Conservation (phyloP, 2,888 invertebrate species). For the Archips crataeganus region DNA sequence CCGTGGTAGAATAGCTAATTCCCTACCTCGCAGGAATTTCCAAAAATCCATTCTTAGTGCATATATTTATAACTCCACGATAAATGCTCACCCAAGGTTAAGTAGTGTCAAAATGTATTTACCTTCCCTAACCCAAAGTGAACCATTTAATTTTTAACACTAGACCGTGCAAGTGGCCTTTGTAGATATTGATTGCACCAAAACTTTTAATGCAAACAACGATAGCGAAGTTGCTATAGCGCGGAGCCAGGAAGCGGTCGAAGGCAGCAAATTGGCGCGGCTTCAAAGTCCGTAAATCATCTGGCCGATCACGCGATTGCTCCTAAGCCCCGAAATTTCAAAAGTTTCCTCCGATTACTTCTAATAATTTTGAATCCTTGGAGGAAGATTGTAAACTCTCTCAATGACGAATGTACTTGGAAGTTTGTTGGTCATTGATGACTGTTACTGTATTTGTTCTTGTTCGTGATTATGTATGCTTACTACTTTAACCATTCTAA, state of each 20-base stretch:
- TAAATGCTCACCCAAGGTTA: no score
- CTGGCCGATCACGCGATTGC: conserved; percentile 20
- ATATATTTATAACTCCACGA: no score
- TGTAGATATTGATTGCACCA: conserved; percentile 10
- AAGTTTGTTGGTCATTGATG: neutral
- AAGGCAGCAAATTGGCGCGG: conserved; percentile 26
- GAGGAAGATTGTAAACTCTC: neutral
- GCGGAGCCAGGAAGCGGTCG: conserved; percentile 22
- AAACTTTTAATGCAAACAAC: conserved; percentile 11
- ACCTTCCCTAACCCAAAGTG: no score
- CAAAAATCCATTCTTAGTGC: neutral
- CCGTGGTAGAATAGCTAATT: neutral
- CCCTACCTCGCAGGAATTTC: neutral
- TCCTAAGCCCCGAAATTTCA: conserved; percentile 16
- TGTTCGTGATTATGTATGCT: neutral
- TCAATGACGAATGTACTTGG: neutral
- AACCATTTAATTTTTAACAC: no score
- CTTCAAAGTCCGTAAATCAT: conserved; percentile 24
- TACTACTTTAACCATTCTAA: neutral
- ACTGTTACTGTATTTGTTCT: neutral
- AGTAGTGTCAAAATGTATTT: no score
- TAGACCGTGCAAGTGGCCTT: no score
- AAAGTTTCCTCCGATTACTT: conserved; percentile 23
- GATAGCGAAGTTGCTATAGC: conserved; percentile 31
- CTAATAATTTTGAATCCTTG: neutral